phyloP scores from a whole-genome alignment of 2,797 vertebrate genomes.

The Spinus pinus region DNA sequence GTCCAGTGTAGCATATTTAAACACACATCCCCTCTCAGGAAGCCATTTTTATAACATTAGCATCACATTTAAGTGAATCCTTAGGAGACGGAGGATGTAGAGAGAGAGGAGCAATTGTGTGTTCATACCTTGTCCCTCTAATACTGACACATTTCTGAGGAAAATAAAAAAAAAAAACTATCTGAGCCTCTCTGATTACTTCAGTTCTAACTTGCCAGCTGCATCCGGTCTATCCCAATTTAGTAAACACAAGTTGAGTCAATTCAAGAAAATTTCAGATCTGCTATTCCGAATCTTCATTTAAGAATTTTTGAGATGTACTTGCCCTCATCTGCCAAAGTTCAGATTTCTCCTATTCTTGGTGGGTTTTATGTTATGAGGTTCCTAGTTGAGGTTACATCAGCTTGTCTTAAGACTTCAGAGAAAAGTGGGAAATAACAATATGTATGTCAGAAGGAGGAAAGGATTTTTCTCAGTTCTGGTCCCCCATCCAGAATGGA shows the following conservation, averaged over 20 bases:
- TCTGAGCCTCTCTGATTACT: neutral
- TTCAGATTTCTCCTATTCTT: neutral
- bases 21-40: neutral
- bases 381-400: neutral
- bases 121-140: neutral
- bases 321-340: neutral
- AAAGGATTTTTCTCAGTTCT: neutral
- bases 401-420: neutral
- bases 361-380: neutral
- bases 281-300: neutral
- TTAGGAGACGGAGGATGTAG: neutral
- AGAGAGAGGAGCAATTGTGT: neutral
- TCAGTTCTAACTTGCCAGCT: neutral
- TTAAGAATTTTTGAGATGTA: neutral
- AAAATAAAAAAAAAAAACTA: no score
- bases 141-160: neutral
- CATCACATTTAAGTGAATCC: neutral
- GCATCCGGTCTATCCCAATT: neutral
- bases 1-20: neutral
- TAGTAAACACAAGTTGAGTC: neutral
- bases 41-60: neutral
- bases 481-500: neutral
- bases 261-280: neutral
- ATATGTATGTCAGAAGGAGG: neutral
- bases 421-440: neutral